phyloP scores from a whole-genome alignment of 2,888 invertebrate genomes.

The Eristalinus sepulchralis region DNA sequence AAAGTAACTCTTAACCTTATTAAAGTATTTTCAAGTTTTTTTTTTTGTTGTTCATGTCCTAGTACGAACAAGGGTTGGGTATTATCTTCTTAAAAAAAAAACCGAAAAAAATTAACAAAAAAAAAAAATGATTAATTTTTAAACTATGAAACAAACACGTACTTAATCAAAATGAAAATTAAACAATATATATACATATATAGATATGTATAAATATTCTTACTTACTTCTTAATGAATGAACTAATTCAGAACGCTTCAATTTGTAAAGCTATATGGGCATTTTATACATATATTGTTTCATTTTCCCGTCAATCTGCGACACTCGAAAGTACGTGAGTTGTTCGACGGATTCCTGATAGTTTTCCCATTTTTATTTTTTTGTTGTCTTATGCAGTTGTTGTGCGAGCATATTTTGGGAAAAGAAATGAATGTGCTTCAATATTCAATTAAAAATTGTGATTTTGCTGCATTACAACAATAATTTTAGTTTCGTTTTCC shows the following conservation, averaged over 20 bases:
- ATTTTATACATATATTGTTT: constrained; percentile 72
- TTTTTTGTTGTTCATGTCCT: constrained; percentile 62
- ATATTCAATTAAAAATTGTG: constrained; percentile 67
- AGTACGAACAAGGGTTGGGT: constrained; percentile 71
- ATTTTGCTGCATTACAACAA: constrained; percentile 59
- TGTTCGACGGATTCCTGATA: constrained; percentile 12
- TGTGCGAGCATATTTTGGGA: constrained; percentile 54
- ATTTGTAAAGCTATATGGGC: constrained; percentile 80
- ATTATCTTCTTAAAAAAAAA: constrained; percentile 51
- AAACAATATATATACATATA: constrained; percentile 35
- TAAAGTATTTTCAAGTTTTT: constrained; percentile 64
- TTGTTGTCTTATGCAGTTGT: constrained; percentile 58
- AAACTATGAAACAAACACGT: constrained; percentile 59
- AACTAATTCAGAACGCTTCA: constrained; percentile 68
- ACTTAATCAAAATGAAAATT: constrained; percentile 65
- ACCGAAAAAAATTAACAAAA: no score
- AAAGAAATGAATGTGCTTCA: constrained; percentile 62
- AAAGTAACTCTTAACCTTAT: constrained; percentile 63
- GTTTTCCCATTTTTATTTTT: constrained; percentile 15
- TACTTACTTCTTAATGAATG: constrained; percentile 64
- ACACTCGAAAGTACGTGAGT: constrained; percentile 10
- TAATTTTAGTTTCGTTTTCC: constrained; percentile 17
- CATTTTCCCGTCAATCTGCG: constrained; percentile 16
- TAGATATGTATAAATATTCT: constrained; percentile 49
- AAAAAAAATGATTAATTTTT: constrained; percentile 58